phyloP scores from a whole-genome alignment of 2,888 invertebrate genomes.

The Antheraea assamensis region DNA sequence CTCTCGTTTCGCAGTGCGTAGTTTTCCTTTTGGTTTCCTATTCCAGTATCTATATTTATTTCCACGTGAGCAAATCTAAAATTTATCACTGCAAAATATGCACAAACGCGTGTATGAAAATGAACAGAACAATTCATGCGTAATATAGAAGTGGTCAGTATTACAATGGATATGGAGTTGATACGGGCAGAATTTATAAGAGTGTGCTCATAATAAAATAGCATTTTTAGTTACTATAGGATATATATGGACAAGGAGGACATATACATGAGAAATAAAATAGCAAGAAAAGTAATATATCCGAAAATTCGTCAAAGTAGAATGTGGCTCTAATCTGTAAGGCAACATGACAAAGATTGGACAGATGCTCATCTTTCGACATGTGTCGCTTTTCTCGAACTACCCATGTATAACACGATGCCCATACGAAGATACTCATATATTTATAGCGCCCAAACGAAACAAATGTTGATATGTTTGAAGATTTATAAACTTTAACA shows the following conservation, averaged over 20 bases:
- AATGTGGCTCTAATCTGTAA: too few species aligned
- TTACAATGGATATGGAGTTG: neutral
- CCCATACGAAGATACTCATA: neutral
- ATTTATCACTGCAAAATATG: conserved; percentile 1
- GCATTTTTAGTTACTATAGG: neutral
- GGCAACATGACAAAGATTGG: neutral
- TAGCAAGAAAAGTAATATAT: neutral
- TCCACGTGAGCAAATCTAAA: neutral
- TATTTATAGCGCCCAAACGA: too few species aligned
- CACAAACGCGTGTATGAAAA: neutral
- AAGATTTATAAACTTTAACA: too few species aligned
- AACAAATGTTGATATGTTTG: too few species aligned
- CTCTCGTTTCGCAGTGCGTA: too few species aligned
- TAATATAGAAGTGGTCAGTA: neutral
- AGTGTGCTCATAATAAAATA: neutral
- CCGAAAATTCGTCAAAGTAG: too few species aligned
- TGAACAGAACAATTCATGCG: neutral
- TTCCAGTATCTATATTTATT: neutral
- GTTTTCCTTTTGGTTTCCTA: neutral
- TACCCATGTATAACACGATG: neutral
- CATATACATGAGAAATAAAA: neutral
- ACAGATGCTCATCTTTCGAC: neutral
- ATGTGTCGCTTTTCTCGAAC: neutral
- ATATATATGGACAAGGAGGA: too few species aligned
- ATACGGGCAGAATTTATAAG: neutral